Evolutionary conservation across 2,888 invertebrate genomes (phyloP).

Genomic region (Penaeus monodon): DNA sequence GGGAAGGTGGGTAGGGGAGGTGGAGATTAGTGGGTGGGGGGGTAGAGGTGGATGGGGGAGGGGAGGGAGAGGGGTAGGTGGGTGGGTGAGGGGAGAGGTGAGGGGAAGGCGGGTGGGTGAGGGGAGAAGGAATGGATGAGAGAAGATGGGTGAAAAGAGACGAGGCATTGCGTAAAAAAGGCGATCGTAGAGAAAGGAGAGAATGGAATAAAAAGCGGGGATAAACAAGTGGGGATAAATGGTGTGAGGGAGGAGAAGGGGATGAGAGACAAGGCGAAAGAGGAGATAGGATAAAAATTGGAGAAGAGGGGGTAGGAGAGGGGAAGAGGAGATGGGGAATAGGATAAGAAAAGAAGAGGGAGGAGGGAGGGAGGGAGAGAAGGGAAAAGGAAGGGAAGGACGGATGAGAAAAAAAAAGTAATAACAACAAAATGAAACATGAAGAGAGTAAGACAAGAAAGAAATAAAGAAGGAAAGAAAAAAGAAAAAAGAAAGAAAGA

Average conservation of each 20-base stretch:
- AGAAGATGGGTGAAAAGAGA: not conserved
- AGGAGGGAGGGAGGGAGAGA: not conserved
- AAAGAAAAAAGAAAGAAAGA: too few species aligned
- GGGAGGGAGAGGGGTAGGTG: not conserved
- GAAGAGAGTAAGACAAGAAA: too few species aligned
- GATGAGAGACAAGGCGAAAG: not conserved
- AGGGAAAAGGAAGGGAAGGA: not conserved
- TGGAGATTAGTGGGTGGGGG: not conserved
- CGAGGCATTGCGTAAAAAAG: too few species aligned
- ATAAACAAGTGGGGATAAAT: not conserved
- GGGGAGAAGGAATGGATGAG: not conserved
- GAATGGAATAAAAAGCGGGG: not conserved
- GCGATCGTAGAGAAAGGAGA: too few species aligned
- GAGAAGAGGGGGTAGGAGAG: not conserved
- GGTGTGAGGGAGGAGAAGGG: not conserved
- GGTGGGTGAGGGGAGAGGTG: not conserved
- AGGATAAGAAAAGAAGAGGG: not conserved
- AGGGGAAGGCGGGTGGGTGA: not conserved
- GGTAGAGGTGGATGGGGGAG: not conserved
- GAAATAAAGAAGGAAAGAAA: too few species aligned
- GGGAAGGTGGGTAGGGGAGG: not conserved
- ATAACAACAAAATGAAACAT: too few species aligned
- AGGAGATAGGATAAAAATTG: not conserved
- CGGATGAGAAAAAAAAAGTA: not conserved
- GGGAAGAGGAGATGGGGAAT: too few species aligned